Evolutionary conservation across 1,140 invertebrate genomes (phyloP).

Genomic region (Cotesia typhae): DNA sequence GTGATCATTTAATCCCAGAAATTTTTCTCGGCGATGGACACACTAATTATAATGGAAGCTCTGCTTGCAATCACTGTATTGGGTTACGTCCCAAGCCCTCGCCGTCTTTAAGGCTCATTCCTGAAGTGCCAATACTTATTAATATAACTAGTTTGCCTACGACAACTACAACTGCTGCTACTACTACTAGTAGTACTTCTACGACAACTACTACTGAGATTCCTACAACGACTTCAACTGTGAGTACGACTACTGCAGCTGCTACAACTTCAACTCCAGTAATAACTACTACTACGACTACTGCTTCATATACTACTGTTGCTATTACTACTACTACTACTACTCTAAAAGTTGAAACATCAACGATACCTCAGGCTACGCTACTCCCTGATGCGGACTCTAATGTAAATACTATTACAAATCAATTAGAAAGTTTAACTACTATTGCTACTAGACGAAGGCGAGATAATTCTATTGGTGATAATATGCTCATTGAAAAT

Average conservation of each 20-base stretch:
- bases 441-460: constrained; percentile 42
- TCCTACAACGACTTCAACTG: constrained; percentile 28
- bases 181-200: constrained; percentile 24
- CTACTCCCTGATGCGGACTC: constrained; percentile 18
- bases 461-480: constrained; percentile 47
- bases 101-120: constrained; percentile 55
- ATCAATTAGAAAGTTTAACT: constrained; percentile 35
- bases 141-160: constrained; percentile 23
- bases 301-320: constrained; percentile 3
- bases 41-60: constrained; percentile 56
- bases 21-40: constrained; percentile 75
- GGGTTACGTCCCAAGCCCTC: constrained; percentile 63
- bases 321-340: constrained; percentile 6
- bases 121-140: constrained; percentile 47
- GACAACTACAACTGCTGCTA: constrained; percentile 10
- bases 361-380: constrained; percentile 40
- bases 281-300: constrained; percentile 16
- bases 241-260: constrained; percentile 47
- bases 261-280: constrained; percentile 36
- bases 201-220: constrained; percentile 36
- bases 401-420: constrained; percentile 36
- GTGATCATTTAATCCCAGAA: constrained; percentile 68
- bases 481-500: constrained; percentile 40
- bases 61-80: constrained; percentile 65
- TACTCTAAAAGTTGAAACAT: constrained; percentile 27